These are phyloP conservation scores for Hemiscyllium ocellatum DNA, from an alignment of 2,113 vertebrate genomes.

Conservation along the genomic window DNA sequence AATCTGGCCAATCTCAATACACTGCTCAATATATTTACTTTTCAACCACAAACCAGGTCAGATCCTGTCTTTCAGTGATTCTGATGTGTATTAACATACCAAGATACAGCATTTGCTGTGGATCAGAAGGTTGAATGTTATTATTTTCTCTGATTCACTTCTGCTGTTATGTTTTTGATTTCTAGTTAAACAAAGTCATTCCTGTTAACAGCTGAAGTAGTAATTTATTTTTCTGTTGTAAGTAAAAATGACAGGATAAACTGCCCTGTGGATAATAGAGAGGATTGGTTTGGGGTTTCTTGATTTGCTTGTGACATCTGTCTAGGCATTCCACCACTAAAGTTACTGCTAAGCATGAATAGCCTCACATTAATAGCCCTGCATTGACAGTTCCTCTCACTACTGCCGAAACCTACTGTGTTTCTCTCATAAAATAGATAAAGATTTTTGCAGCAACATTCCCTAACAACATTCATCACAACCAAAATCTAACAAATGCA, in stretches of 20 bases:
- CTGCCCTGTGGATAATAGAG: neutral
- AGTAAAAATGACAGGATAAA: neutral
- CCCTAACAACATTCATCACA: neutral
- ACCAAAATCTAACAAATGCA: neutral
- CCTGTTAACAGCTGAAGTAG: neutral
- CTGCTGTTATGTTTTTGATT: neutral
- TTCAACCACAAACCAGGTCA: neutral
- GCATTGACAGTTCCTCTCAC: no score
- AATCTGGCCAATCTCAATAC: neutral
- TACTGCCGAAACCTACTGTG: neutral
- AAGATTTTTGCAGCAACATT: neutral
- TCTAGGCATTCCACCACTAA: neutral
- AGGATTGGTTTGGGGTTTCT: neutral
- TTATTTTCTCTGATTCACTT: neutral
- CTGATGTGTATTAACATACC: neutral
- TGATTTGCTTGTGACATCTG: neutral
- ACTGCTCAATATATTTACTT: neutral
- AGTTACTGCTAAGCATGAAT: neutral
- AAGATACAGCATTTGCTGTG: neutral
- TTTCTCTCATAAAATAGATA: neutral
- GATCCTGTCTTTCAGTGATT: neutral
- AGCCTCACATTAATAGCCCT: neutral
- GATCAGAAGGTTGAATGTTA: neutral
- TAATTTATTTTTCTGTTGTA: neutral
- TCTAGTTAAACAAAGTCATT: neutral